Percentiles rank a stretch among this genome's conserved stretches.
phyloP scores from a whole-genome alignment of 2,888 invertebrate species.

The Sminthurinus aureus region DNA sequence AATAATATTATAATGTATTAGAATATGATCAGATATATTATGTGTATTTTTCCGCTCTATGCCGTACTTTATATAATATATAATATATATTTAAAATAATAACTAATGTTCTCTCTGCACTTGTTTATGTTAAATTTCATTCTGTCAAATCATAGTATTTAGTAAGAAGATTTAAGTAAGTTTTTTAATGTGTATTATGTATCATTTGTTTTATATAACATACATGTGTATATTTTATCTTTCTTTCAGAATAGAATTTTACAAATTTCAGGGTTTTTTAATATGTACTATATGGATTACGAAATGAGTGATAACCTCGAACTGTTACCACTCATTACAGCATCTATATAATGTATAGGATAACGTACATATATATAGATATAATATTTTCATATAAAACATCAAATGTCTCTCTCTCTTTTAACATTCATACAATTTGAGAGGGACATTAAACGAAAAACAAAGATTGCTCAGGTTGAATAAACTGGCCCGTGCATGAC shows the following conservation, averaged over 20 bases:
- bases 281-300: not conserved
- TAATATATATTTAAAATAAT: not conserved
- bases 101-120: not conserved
- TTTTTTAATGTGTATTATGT: not conserved
- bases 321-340: not conserved
- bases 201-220: not conserved
- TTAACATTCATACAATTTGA: not conserved
- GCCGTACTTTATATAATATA: not conserved
- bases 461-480: not conserved
- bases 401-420: not conserved
- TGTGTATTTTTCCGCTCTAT: not conserved
- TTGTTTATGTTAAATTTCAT: not conserved
- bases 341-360: not conserved
- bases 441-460: slow-evolving; percentile 25
- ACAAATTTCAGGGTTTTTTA: not conserved
- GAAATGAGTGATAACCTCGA: not conserved
- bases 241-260: not conserved
- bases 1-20: not conserved
- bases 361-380: too few relatives aligned
- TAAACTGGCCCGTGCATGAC: not conserved
- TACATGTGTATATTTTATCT: not conserved
- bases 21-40: not conserved
- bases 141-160: too few relatives aligned
- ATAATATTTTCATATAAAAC: too few relatives aligned
- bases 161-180: too few relatives aligned